Evolutionary conservation across 2,113 vertebrate genomes (phyloP), one percentile per base, ranked within the genome.

Genomic region (Sporophila hypoxantha): DNA sequence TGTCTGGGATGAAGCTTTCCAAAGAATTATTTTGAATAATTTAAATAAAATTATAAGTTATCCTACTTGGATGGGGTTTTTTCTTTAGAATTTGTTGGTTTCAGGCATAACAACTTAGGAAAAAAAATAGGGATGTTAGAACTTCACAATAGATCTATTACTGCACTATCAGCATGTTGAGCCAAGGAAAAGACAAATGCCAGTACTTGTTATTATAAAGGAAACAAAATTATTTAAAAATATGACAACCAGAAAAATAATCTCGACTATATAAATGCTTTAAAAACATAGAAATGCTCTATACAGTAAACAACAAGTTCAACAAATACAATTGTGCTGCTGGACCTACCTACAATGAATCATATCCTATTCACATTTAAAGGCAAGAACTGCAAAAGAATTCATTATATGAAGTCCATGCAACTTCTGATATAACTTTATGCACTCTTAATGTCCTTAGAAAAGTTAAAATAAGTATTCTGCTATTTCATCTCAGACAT

Each of bases 1-100:
- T 95, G 92, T 85, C 81, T 93, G 22, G 41, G 44, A 16, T 91
- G 88, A 95, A 86, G 56, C 7, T 92, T 95, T 92, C 85, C 68
- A 82, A 81, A 64, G 3, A 89, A 61, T 70, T 62, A 44, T 85
- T 90, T 87, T 55, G 87, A 91, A 85, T 76, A 62, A 84, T 87
- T 65, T 75, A 65, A 73, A 64, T 74, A 61, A 75, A 75, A 8
- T 65, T 93, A 29, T 42, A 7, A 20, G 13, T 56, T 64, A 68
- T 74, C 44, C 25, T 66, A 67, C 36, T 82, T 85, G 44, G 53
- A 68, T 8, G 8, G 15, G 10, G 41, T 47, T 49, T 73, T 80
- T 65, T 29, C 25, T 18, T 34, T 69, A 59, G 12, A 62, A 73
- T 53, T 78, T 64, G 3, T 68, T 64, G 6, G 53, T 68, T 57